These are phyloP conservation scores for Chouioia cunea DNA, from an alignment of 2,888 invertebrate genomes.

Conservation along the genomic window DNA sequence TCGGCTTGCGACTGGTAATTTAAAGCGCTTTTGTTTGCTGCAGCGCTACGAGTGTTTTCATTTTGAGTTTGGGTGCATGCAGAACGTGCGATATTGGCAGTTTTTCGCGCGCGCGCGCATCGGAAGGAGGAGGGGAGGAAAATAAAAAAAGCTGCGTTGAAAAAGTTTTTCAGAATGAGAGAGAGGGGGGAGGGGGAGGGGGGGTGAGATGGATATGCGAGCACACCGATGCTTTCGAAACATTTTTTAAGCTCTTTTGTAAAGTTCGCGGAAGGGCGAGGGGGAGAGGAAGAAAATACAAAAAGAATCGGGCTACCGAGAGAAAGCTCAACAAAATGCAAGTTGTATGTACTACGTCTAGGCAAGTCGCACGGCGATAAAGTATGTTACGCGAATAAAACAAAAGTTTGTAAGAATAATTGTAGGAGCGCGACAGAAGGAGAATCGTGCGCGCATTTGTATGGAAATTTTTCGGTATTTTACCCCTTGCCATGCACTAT, in stretches of 20 bases:
- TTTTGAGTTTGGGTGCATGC: slow-evolving; percentile 24
- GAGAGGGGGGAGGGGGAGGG: no score
- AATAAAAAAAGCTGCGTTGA: slow-evolving; percentile 1
- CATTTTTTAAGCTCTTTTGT: slow-evolving; percentile 22
- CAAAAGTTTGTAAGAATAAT: neutral
- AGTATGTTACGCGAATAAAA: neutral
- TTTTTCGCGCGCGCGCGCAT: slow-evolving; percentile 4
- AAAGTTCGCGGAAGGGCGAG: neutral
- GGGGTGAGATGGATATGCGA: slow-evolving; percentile 4
- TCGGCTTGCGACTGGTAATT: slow-evolving; percentile 3
- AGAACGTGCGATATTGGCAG: slow-evolving; percentile 16
- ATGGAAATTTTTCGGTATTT: no score
- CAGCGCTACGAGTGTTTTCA: slow-evolving; percentile 18
- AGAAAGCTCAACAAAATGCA: slow-evolving; percentile 12
- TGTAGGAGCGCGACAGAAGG: neutral
- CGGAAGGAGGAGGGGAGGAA: neutral
- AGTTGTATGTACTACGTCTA: neutral
- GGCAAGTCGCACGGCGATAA: no score
- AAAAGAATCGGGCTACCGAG: neutral
- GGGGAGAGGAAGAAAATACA: neutral
- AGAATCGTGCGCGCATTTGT: no score
- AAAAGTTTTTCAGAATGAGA: slow-evolving; percentile 25
- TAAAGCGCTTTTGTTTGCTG: slow-evolving; percentile 8
- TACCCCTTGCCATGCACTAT: no score
- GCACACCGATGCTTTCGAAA: neutral